These are phyloP conservation scores for Gerosis bhagava DNA, from an alignment of 2,888 invertebrate species.

Conservation along the genomic window DNA sequence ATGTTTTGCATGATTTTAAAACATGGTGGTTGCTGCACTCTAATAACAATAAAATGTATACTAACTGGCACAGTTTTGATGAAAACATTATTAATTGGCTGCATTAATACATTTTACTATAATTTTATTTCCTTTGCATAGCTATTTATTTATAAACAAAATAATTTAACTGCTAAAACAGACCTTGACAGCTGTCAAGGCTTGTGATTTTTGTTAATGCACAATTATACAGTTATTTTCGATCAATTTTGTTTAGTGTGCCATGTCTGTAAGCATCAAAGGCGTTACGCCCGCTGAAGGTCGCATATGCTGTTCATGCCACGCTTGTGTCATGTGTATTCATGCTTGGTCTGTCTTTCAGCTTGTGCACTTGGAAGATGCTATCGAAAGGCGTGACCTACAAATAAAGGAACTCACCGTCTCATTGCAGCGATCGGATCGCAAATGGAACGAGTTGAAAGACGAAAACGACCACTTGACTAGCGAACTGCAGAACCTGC, in stretches of 20 bases:
- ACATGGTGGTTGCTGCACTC: too few species aligned
- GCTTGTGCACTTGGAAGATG: slow-evolving; percentile 88
- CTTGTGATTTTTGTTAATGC: slow-evolving; percentile 2
- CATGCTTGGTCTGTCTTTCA: slow-evolving; percentile 74
- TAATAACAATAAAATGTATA: too few species aligned
- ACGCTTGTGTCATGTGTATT: slow-evolving; percentile 20
- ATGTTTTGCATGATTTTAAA: too few species aligned
- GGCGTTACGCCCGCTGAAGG: too few species aligned
- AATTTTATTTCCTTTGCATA: too few species aligned
- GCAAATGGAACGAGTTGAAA: slow-evolving; percentile 83
- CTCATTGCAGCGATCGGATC: slow-evolving; percentile 86
- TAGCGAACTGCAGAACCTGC: slow-evolving; percentile 80
- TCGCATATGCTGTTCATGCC: too few species aligned
- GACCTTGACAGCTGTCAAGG: slow-evolving; percentile 15
- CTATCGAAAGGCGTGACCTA: slow-evolving; percentile 86
- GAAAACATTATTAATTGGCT: too few species aligned
- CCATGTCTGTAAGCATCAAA: slow-evolving; percentile 24
- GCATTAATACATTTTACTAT: too few species aligned
- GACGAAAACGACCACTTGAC: slow-evolving; percentile 83
- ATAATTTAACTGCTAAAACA: too few species aligned
- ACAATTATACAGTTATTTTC: slow-evolving; percentile 13
- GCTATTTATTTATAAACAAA: too few species aligned
- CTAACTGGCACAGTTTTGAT: too few species aligned
- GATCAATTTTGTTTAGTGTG: slow-evolving; percentile 24
- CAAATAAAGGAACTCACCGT: slow-evolving; percentile 87